Percentiles rank a stretch among this genome's conserved stretches.
These are phyloP conservation scores for Acanthurus lineatus DNA, from an alignment of 2,797 vertebrate genomes.

Conservation along the genomic window DNA sequence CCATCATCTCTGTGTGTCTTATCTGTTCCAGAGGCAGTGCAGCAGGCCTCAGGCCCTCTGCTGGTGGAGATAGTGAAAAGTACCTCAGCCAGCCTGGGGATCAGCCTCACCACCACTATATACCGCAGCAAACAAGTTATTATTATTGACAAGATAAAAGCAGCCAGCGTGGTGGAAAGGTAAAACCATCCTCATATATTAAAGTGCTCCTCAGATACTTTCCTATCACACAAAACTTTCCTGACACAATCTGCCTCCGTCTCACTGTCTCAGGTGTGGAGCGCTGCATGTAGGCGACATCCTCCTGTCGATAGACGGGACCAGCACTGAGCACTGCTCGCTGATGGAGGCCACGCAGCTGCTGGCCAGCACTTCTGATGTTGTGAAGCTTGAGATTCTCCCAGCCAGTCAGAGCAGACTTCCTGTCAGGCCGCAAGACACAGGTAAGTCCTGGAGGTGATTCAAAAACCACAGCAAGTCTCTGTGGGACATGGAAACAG, in stretches of 20 bases:
- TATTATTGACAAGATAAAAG: constrained; percentile 95
- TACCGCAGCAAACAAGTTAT: constrained; percentile 94
- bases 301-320: constrained; percentile 96
- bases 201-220: not conserved
- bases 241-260: not conserved
- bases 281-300: constrained; percentile 92
- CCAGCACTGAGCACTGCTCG: constrained; percentile 94
- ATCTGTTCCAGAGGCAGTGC: constrained; percentile 89
- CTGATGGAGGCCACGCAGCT: constrained; percentile 96
- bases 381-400: constrained; percentile 93
- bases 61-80: constrained; percentile 94
- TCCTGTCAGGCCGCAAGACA: constrained; percentile 89
- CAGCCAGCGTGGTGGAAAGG: constrained; percentile 97
- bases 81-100: constrained; percentile 90
- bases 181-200: constrained; percentile 58
- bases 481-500: not conserved
- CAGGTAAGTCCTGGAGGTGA: constrained; percentile 81
- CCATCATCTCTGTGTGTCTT: constrained; percentile 38
- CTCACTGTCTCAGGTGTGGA: constrained; percentile 87
- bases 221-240: not conserved
- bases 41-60: constrained; percentile 92
- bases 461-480: not conserved
- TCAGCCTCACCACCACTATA: constrained; percentile 88
- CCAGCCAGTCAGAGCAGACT: constrained; percentile 90
- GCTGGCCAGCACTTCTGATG: constrained; percentile 89